These are phyloP conservation scores for Itoplectis maculator DNA, from an alignment of 2,888 invertebrate genomes.

Conservation along the genomic window DNA sequence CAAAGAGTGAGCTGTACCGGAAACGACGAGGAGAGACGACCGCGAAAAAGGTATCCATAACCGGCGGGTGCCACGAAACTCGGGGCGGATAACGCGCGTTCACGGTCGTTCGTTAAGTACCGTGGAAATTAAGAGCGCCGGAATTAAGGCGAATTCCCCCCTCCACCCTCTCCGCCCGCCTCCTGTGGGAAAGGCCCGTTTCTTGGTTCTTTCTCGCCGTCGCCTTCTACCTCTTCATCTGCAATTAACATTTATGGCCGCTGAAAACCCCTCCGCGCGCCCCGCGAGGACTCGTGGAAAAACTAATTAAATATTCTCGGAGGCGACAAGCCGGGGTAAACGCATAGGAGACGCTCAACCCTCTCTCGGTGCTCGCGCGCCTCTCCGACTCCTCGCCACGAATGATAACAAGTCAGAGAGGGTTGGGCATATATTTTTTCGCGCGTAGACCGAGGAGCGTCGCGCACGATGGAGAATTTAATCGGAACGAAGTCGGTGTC, in stretches of 20 bases:
- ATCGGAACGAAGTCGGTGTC: constrained; percentile 35
- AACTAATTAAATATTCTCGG: constrained; percentile 84
- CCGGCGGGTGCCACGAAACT: constrained; percentile 14
- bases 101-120: constrained; percentile 77
- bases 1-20: neutral
- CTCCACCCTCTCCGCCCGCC: neutral
- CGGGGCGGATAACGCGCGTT: constrained; percentile 60
- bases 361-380: constrained; percentile 3
- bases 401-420: constrained; percentile 63
- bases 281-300: constrained; percentile 78
- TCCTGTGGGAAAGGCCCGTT: constrained; percentile 15
- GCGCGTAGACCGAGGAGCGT: constrained; percentile 2
- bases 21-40: neutral
- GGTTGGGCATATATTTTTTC: constrained; percentile 14
- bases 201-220: constrained; percentile 45
- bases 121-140: constrained; percentile 75
- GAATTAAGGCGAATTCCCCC: constrained; percentile 64
- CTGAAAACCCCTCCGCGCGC: constrained; percentile 65
- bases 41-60: constrained; percentile 20
- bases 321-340: constrained; percentile 67
- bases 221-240: constrained; percentile 84
- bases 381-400: constrained; percentile 60
- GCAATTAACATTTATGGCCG: constrained; percentile 85
- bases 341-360: constrained; percentile 52
- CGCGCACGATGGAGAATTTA: constrained; percentile 31